Percentiles rank a stretch among this genome's conserved stretches.
These are phyloP conservation scores for Ceriagrion tenellum DNA, from an alignment of 2,888 invertebrate species.

Conservation along the genomic window DNA sequence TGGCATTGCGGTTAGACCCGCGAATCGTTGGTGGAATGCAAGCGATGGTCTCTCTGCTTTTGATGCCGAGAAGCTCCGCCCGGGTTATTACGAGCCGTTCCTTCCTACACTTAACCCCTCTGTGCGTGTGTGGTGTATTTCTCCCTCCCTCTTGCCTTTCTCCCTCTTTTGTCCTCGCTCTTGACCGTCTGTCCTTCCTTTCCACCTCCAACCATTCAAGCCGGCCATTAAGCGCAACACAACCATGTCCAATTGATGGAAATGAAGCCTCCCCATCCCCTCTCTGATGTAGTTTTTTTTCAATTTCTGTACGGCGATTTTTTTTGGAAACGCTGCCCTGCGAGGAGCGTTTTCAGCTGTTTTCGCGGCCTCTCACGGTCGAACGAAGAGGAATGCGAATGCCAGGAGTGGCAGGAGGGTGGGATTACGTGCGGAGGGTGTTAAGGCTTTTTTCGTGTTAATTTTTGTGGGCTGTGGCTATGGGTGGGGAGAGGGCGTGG, in stretches of 20 bases:
- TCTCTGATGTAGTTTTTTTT: background rate
- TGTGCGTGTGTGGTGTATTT: background rate
- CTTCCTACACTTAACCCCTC: background rate
- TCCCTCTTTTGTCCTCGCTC: background rate
- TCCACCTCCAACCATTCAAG: background rate
- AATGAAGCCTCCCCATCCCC: background rate
- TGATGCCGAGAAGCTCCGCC: constrained; percentile 35
- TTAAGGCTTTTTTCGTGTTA: background rate
- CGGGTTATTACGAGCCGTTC: background rate
- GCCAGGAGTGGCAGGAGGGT: background rate
- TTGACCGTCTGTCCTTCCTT: background rate
- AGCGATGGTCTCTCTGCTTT: constrained; percentile 40
- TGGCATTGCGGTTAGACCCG: background rate
- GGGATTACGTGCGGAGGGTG: too few relatives aligned
- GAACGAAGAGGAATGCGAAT: background rate
- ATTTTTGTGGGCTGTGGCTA: background rate
- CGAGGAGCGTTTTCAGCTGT: too few relatives aligned
- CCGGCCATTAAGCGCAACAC: background rate
- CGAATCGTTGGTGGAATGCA: background rate
- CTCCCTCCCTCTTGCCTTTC: background rate
- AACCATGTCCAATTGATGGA: background rate
- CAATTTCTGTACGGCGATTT: background rate
- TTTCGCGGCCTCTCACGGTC: too few relatives aligned
- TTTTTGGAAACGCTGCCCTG: too few relatives aligned
- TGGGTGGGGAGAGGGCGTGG: background rate